Base-by-base conservation (phyloP, 1,140 invertebrate species). In the Homarus americanus region DNA sequence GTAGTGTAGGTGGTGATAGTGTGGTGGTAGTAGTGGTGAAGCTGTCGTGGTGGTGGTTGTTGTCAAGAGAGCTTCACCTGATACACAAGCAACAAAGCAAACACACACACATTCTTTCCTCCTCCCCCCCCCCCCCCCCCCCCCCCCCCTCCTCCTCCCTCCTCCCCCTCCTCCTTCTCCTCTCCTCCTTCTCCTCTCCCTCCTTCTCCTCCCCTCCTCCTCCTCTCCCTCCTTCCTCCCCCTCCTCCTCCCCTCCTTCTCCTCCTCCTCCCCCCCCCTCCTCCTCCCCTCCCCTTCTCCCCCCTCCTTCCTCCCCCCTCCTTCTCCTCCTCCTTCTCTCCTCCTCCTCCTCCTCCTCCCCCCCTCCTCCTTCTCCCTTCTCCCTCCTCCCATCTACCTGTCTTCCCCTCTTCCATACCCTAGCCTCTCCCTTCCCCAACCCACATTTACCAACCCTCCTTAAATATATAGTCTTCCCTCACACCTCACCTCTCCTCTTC, bases 81-180 rank as follows among this genome's bases (percentile, higher is more conserved):
- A 24, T 12, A 10, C 24, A 15, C 53, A 63, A 10, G 24, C 53
- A 63, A 10, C 12, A 10, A 63, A 10, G 24, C 53, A 63, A 10
- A 63, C 53, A 63, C 53, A 63, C 53, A 63, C 53, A 63, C 53
- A 63, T n/a, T n/a, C n/a, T n/a, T n/a, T n/a, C n/a, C n/a, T n/a
- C n/a, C n/a, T n/a, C n/a, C n/a, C n/a, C n/a, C 53, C 12, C 53
- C 12, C 53, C 12, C 53, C 12, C 53, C 12, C 53, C 12, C 53
- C 12, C 53, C 12, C 53, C 24, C 10, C 12, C 10, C 12, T 24
- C 24, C 53, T 63, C 53, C 24, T 24, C 24, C 53, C 24, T 24
- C 24, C 53, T 63, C 53, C 24, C 53, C 24, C 53, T 63, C 53
- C 24, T 24, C 24, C 53, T 63, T 24, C 24, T 24, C 24, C 53